Conservation (phyloP, 53 echinoderm and acorn worm genomes). For the Pentamera pediparva region DNA sequence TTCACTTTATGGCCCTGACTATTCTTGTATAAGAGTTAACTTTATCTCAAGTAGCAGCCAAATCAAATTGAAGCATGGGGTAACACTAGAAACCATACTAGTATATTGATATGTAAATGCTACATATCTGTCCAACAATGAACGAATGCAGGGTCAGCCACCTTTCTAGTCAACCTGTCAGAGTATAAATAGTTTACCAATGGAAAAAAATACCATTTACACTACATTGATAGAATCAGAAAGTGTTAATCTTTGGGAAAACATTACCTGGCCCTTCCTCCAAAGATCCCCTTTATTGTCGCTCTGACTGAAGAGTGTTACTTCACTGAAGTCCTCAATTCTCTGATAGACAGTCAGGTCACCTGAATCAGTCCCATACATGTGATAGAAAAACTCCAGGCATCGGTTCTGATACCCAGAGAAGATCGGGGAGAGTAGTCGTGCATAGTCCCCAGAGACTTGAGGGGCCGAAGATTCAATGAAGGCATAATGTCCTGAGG, state of each 20-base stretch:
- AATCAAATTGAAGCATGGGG: no score
- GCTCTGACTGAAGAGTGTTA: conserved; percentile 15
- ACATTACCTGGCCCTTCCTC: conserved; percentile 46
- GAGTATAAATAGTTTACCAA: no score
- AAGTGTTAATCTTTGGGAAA: neutral
- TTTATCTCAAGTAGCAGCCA: no score
- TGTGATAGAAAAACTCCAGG: conserved; percentile 63
- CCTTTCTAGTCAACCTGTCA: neutral
- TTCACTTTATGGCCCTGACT: no score
- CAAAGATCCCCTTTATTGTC: conserved; percentile 51
- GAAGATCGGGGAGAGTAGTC: conserved; percentile 53
- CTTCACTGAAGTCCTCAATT: conserved; percentile 10
- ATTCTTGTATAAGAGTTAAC: no score
- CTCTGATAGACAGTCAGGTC: conserved; percentile 43
- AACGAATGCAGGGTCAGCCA: neutral
- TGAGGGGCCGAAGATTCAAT: conserved; percentile 54
- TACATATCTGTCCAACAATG: neutral
- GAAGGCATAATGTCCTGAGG: conserved; percentile 47
- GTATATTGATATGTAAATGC: no score
- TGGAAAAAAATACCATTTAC: neutral
- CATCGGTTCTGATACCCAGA: conserved; percentile 33
- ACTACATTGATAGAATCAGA: neutral
- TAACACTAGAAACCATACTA: no score
- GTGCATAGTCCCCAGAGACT: conserved; percentile 45
- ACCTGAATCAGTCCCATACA: conserved; percentile 52